A percentile compares a stretch with the other conserved stretches of the same genome.
Conservation (phyloP, 2,797 vertebrate species). For the Sebastes trivittatus region DNA sequence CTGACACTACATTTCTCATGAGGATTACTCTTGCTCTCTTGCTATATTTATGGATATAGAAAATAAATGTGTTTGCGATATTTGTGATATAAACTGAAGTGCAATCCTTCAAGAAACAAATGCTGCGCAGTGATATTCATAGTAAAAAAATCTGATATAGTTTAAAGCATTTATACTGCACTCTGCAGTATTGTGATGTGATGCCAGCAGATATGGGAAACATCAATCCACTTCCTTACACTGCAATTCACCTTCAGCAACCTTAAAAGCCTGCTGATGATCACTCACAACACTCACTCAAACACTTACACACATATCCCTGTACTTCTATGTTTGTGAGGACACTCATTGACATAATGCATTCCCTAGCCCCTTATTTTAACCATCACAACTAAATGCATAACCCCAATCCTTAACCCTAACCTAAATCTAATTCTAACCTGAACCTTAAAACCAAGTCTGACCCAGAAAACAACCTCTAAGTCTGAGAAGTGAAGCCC, state of each 20-base stretch:
- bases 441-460: not conserved
- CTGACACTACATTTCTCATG: not conserved
- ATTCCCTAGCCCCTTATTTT: not conserved
- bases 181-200: not conserved
- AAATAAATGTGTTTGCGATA: not conserved
- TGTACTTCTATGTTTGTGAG: not conserved
- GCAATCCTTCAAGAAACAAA: not conserved
- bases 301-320: not conserved
- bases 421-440: not conserved
- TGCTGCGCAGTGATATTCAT: not conserved
- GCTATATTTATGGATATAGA: not conserved
- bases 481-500: no score
- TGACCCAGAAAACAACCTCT: no score
- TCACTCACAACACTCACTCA: not conserved
- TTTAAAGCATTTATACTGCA: not conserved
- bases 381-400: no score
- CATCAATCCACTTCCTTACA: slow-evolving; percentile 14
- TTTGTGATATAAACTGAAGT: not conserved
- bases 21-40: not conserved
- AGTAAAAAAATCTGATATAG: not conserved
- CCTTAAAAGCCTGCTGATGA: slow-evolving; percentile 7
- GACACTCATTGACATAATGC: not conserved
- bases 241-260: slow-evolving; percentile 30
- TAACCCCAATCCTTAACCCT: not conserved
- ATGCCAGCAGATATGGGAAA: slow-evolving; percentile 4